These are phyloP conservation scores for Neoascia interrupta DNA, from an alignment of 2,888 invertebrate genomes.

Conservation along the genomic window DNA sequence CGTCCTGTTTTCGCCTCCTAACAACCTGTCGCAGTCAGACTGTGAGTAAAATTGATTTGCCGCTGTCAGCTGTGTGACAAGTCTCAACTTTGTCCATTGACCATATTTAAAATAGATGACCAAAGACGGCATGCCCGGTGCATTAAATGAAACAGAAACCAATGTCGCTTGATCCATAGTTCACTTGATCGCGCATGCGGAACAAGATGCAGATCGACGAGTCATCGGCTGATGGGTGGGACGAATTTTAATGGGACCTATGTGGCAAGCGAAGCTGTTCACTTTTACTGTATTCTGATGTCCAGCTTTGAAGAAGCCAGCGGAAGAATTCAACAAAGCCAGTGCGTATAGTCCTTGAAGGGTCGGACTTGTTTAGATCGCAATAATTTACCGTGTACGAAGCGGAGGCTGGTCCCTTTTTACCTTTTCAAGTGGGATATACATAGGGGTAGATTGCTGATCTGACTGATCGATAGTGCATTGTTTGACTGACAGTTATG, in stretches of 20 bases:
- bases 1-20: slow-evolving; percentile 51
- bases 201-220: slow-evolving; percentile 28
- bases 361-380: slow-evolving; percentile 48
- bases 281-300: slow-evolving; percentile 60
- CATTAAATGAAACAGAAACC: slow-evolving; percentile 66
- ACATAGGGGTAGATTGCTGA: slow-evolving; percentile 2
- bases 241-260: slow-evolving; percentile 36
- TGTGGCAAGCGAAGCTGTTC: slow-evolving; percentile 6
- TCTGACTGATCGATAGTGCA: slow-evolving; percentile 1
- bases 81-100: slow-evolving; percentile 57
- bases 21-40: slow-evolving; percentile 59
- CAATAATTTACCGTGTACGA: slow-evolving; percentile 29
- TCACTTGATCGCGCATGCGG: slow-evolving; percentile 29
- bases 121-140: slow-evolving; percentile 31
- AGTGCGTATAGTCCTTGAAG: slow-evolving; percentile 12
- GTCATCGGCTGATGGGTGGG: slow-evolving; percentile 40
- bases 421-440: no score
- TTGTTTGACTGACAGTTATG: slow-evolving; percentile 31
- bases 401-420: no score
- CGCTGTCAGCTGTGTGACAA: slow-evolving; percentile 61
- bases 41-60: slow-evolving; percentile 64
- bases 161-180: slow-evolving; percentile 29
- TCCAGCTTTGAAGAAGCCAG: slow-evolving; percentile 33
- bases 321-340: slow-evolving; percentile 29
- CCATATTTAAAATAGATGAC: slow-evolving; percentile 66